These are phyloP conservation scores for Xanthia togata DNA, from an alignment of 2,888 invertebrate genomes.

Conservation along the genomic window DNA sequence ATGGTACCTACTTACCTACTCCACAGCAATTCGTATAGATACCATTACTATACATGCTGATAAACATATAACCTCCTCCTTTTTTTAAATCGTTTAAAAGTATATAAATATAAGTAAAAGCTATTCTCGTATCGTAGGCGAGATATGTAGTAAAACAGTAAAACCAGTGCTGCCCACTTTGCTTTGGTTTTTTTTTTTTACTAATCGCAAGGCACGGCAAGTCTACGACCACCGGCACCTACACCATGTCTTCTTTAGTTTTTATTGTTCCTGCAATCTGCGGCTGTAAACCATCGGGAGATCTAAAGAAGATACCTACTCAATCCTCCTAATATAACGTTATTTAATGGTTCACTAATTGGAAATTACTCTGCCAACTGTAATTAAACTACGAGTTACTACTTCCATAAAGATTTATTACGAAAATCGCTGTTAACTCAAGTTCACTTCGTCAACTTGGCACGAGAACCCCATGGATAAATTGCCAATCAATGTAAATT, in stretches of 20 bases:
- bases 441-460: constrained; percentile 10
- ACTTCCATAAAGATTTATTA: constrained; percentile 27
- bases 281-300: constrained; percentile 32
- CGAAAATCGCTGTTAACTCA: constrained; percentile 13
- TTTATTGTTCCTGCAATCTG: constrained; percentile 33
- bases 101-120: not conserved
- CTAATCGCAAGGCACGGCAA: constrained; percentile 20
- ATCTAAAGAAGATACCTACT: constrained; percentile 2
- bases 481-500: constrained; percentile 34
- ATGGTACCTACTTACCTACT: too few species aligned
- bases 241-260: constrained; percentile 2
- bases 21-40: too few species aligned
- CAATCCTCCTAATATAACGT: constrained; percentile 25
- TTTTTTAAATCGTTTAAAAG: not conserved
- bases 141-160: constrained; percentile 14
- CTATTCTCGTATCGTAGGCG: not conserved
- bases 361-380: constrained; percentile 44
- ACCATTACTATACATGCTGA: too few species aligned
- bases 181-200: constrained; percentile 19
- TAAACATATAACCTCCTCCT: too few species aligned
- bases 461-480: constrained; percentile 11
- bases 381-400: constrained; percentile 46
- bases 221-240: not conserved
- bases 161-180: constrained; percentile 29
- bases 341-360: constrained; percentile 51